Evolutionary conservation across 2,797 vertebrate genomes (phyloP).

Genomic region (Argyrosomus regius): DNA sequence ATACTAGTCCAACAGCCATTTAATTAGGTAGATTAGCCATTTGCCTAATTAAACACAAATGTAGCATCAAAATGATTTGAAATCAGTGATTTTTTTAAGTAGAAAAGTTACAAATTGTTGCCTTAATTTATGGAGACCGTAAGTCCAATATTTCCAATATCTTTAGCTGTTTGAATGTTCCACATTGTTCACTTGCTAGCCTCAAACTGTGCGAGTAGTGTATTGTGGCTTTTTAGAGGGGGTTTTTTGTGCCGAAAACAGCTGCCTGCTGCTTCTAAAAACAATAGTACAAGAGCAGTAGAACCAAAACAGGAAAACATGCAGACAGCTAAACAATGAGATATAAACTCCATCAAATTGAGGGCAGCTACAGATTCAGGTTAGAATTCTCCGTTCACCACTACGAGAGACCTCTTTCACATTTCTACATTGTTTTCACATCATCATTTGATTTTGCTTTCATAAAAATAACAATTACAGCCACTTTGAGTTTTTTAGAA

Average conservation of each 20-base stretch:
- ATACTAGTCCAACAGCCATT: too few relatives aligned
- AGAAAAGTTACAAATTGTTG: too few relatives aligned
- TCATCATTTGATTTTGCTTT: background rate
- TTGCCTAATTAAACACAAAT: too few relatives aligned
- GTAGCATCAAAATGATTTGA: too few relatives aligned
- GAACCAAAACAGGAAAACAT: too few relatives aligned
- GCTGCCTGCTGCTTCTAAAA: background rate
- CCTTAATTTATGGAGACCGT: too few relatives aligned
- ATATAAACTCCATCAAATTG: background rate
- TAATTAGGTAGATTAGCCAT: too few relatives aligned
- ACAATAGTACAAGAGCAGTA: background rate
- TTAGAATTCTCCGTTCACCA: background rate
- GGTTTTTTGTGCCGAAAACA: too few relatives aligned
- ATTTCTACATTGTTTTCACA: background rate
- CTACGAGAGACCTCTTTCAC: background rate
- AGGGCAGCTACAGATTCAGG: too few relatives aligned
- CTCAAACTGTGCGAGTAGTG: background rate
- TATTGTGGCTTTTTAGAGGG: background rate
- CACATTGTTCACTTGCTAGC: background rate
- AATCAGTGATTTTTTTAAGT: too few relatives aligned
- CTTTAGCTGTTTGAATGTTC: background rate
- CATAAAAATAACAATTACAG: background rate
- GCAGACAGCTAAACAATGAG: background rate
- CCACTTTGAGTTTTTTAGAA: background rate
- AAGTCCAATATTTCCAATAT: background rate